phyloP scores from a whole-genome alignment of 2,888 invertebrate genomes.

The Spilarctia lutea region DNA sequence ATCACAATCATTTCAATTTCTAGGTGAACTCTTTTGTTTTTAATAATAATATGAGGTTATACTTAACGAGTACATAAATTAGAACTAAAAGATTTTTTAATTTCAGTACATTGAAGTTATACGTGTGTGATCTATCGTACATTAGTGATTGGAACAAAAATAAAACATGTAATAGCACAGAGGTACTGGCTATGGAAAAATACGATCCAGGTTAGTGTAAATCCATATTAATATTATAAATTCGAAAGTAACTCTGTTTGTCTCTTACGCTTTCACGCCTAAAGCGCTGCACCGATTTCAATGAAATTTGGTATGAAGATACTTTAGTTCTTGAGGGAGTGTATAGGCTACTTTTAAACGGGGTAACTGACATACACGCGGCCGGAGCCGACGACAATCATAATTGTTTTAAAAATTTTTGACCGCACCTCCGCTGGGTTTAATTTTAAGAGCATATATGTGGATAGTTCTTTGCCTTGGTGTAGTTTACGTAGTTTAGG shows the following conservation, averaged over 20 bases:
- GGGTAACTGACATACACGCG: too few species aligned
- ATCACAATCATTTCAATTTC: slow-evolving; percentile 92
- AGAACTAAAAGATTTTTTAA: slow-evolving; percentile 11
- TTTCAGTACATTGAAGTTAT: slow-evolving; percentile 77
- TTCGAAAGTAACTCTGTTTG: too few species aligned
- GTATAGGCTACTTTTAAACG: too few species aligned
- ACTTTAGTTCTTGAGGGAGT: too few species aligned
- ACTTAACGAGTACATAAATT: neutral
- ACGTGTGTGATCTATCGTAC: slow-evolving; percentile 68
- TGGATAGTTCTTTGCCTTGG: too few species aligned
- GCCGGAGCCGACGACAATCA: too few species aligned
- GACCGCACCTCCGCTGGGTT: neutral
- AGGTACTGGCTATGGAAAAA: neutral
- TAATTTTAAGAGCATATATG: neutral
- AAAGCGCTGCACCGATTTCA: too few species aligned
- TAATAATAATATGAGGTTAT: neutral
- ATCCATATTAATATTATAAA: too few species aligned
- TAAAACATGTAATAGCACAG: slow-evolving; percentile 26
- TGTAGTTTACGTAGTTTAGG: too few species aligned
- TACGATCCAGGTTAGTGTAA: slow-evolving; percentile 30
- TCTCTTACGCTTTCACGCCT: too few species aligned
- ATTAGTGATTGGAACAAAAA: slow-evolving; percentile 23
- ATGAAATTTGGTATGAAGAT: too few species aligned
- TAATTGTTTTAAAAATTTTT: too few species aligned
- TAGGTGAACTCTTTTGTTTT: slow-evolving; percentile 61